A percentile compares a stretch with the other conserved stretches of the same genome.
Conservation (phyloP, 2,797 vertebrate species). For the Mormyrops attenuatus region DNA sequence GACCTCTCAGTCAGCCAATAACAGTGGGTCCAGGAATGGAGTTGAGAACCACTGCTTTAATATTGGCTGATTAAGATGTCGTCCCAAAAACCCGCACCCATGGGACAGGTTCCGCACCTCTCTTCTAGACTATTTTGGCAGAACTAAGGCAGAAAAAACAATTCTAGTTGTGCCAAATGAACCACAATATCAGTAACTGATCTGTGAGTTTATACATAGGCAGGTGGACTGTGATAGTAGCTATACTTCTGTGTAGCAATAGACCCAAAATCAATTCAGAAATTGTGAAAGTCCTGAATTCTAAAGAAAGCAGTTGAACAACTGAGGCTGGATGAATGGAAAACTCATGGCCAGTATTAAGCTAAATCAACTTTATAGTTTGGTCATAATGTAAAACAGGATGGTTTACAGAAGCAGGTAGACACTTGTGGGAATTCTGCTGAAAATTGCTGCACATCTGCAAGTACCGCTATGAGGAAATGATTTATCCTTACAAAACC, state of each 20-base stretch:
- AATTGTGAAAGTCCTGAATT: not conserved
- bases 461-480: not conserved
- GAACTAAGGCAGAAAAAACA: not conserved
- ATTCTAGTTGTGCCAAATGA: not conserved
- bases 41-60: too few species aligned
- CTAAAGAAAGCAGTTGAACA: not conserved
- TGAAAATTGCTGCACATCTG: not conserved
- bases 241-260: not conserved
- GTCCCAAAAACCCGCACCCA: not conserved
- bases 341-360: not conserved
- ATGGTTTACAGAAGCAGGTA: not conserved
- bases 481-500: not conserved
- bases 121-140: not conserved
- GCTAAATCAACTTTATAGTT: not conserved
- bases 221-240: not conserved
- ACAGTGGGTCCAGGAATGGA: too few species aligned
- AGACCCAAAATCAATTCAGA: not conserved
- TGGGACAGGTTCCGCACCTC: not conserved
- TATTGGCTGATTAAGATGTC: too few species aligned
- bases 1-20: too few species aligned
- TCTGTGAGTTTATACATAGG: not conserved
- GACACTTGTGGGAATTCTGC: not conserved
- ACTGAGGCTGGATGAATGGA: not conserved
- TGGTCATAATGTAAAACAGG: not conserved
- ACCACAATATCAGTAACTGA: not conserved